phyloP scores from a whole-genome alignment of 2,797 vertebrate genomes.

The Clarias laeviceps region DNA sequence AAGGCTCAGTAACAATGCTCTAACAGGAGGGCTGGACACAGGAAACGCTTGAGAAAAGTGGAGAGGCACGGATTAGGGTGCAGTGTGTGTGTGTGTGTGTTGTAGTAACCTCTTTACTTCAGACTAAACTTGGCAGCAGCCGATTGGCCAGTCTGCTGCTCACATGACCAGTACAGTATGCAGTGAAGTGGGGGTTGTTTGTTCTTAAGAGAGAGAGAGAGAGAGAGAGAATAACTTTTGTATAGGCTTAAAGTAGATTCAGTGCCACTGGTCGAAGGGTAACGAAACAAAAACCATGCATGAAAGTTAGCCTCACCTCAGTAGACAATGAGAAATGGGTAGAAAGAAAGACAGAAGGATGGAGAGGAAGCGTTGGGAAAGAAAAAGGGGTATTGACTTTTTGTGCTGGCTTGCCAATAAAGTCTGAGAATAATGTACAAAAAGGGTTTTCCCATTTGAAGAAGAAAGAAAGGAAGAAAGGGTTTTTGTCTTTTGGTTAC shows the following conservation, averaged over 20 bases:
- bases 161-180: constrained; percentile 60
- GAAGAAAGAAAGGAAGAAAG: not conserved
- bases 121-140: constrained; percentile 64
- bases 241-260: not conserved
- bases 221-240: constrained; percentile 30
- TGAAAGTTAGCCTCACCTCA: not conserved
- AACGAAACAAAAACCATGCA: not conserved
- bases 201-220: constrained; percentile 46
- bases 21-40: not conserved
- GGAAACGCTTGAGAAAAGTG: constrained; percentile 4
- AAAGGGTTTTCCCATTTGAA: not conserved
- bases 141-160: constrained; percentile 67
- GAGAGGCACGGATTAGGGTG: not conserved
- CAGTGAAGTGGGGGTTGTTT: constrained; percentile 44
- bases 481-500: constrained; percentile 7
- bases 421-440: not conserved
- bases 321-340: not conserved
- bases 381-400: not conserved
- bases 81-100: constrained; percentile 12
- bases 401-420: not conserved
- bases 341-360: not conserved
- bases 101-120: constrained; percentile 44
- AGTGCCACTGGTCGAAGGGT: not conserved
- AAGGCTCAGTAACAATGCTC: not conserved
- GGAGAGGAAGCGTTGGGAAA: not conserved